Evolutionary conservation across 2,797 vertebrate genomes (phyloP).

Genomic region (Hybognathus amarus): DNA sequence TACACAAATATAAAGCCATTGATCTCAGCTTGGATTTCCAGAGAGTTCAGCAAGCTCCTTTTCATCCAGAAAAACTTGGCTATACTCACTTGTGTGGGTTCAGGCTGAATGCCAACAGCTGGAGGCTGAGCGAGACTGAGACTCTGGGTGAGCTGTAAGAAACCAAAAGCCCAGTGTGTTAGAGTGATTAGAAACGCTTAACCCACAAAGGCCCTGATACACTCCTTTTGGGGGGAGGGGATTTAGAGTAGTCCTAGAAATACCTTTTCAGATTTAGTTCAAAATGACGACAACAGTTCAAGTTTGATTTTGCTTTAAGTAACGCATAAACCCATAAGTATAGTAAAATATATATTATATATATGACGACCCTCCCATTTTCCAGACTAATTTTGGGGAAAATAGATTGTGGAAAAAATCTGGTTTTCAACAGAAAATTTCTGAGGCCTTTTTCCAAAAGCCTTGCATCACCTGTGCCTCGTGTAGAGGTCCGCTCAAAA

Average conservation of each 20-base stretch:
- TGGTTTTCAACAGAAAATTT: too few relatives aligned
- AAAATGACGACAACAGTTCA: too few relatives aligned
- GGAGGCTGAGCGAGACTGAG: conserved; percentile 87
- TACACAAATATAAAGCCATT: background rate
- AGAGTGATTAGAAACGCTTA: conserved; percentile 11
- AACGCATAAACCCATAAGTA: too few relatives aligned
- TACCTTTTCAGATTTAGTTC: background rate
- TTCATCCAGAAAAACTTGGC: background rate
- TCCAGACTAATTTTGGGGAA: too few relatives aligned
- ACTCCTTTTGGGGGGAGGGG: background rate
- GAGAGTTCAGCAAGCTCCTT: background rate
- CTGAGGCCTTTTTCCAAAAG: too few relatives aligned
- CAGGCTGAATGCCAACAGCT: conserved; percentile 88
- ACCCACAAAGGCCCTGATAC: background rate
- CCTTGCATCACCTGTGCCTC: too few relatives aligned
- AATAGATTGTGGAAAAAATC: too few relatives aligned
- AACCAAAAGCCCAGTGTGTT: background rate
- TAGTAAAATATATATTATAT: too few relatives aligned
- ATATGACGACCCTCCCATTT: too few relatives aligned
- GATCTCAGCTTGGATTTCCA: background rate
- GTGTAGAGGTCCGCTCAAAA: too few relatives aligned
- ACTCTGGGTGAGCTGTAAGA: conserved; percentile 86
- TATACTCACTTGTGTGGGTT: conserved; percentile 88
- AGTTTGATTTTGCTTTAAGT: background rate
- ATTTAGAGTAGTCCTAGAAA: background rate